A percentile compares a stretch with the other conserved stretches of the same genome.
These are phyloP conservation scores for Menura novaehollandiae DNA, from an alignment of 2,113 vertebrate genomes.

Conservation along the genomic window DNA sequence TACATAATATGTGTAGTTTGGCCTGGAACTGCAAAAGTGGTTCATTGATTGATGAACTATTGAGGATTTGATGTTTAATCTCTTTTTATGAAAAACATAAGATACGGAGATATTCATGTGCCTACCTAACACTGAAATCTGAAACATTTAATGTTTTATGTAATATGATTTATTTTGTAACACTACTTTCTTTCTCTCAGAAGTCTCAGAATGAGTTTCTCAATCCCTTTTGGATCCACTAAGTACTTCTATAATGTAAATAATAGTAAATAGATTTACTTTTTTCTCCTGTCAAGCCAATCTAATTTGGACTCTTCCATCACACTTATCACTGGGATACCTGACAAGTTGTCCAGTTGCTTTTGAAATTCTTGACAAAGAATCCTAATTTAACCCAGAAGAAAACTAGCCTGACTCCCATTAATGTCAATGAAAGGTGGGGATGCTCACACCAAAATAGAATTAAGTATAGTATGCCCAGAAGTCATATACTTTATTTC, in stretches of 20 bases:
- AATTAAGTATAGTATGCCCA: background rate
- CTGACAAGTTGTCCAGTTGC: background rate
- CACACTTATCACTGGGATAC: background rate
- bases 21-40: rapidly evolving
- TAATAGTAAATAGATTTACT: conserved; percentile 23
- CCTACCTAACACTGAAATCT: background rate
- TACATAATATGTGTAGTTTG: background rate
- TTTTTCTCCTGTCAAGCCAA: background rate
- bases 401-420: background rate
- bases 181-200: background rate
- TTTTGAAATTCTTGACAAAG: conserved; percentile 25
- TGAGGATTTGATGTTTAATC: background rate
- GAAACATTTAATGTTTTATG: background rate
- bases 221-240: background rate
- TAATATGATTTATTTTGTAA: background rate
- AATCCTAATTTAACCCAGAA: background rate
- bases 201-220: background rate
- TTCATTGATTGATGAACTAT: background rate
- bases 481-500: background rate
- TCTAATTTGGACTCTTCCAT: conserved; percentile 24
- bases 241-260: background rate
- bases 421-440: background rate
- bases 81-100: rapidly evolving
- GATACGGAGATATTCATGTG: background rate
- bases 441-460: background rate